Evolutionary conservation across 2,888 invertebrate species (phyloP), one percentile per base, ranked within the genome.

Genomic region (Ormyrus labotus): DNA sequence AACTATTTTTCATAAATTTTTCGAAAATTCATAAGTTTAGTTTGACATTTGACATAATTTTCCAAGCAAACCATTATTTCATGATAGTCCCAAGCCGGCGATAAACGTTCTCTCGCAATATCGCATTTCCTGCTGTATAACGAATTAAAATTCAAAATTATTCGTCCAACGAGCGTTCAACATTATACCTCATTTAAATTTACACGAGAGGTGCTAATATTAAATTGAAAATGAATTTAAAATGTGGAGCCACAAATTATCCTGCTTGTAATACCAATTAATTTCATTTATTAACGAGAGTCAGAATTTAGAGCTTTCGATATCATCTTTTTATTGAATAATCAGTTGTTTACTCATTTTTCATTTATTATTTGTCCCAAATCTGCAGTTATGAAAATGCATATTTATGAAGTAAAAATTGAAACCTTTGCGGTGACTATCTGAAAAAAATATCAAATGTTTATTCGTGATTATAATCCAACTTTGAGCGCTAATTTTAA

Each of bases 101-200:
- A 78, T 73, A 73, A 75, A 71, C 61, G 67, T 61, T 55, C 48
- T 55, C 34, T 6, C 8, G 19, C 50, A 58, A 34, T 50, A 64
- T 58, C 19, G n/a, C 53, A 19, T 73, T 64, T 57, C 65, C 48
- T 2, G 34, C 47, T 34, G 9, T 47, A n/a, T 10, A 13, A 58
- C 47, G 70, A 80, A 70, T 74, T 47, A n/a, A 80, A 75, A 74
- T 80, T 80, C 53, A 60, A 71, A 75, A 80, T 80, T 76, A 71
- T 76, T 76, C 55, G 58, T 10, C 64, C 50, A 11, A 11, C 58
- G 77, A 65, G 60, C 53, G 19, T 71, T 78, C 10, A 55, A 69
- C 48, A 69, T 45, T 58, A 48, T 45, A 55, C 48, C 19, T 65
- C 65, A 47, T 60, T 57, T 13, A 3, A 70, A 78, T 78, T 58